Conservation (phyloP, 2,888 invertebrate species). For the Drosophila demipolita region DNA sequence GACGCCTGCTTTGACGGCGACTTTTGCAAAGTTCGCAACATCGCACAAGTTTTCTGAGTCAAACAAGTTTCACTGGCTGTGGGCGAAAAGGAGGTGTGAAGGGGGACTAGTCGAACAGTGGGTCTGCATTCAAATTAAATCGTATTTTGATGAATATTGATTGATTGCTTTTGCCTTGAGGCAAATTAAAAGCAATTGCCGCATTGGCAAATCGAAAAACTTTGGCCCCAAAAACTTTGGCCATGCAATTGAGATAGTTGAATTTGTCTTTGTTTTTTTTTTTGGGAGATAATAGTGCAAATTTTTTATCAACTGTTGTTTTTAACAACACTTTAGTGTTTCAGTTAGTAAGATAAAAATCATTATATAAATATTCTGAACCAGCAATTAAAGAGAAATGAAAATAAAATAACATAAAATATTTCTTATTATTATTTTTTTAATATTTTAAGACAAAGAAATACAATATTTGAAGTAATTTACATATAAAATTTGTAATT, state of each 20-base stretch:
- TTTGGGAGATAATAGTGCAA: background rate
- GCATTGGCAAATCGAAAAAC: slow-evolving; percentile 52
- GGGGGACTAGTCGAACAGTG: background rate
- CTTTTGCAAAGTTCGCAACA: slow-evolving; percentile 65
- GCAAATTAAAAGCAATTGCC: slow-evolving; percentile 61
- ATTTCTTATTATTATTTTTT: background rate
- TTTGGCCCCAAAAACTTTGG: slow-evolving; percentile 40
- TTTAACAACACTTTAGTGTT: background rate
- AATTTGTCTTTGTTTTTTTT: slow-evolving; percentile 11
- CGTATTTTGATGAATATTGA: slow-evolving; percentile 79
- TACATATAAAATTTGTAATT: background rate
- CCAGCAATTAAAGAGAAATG: background rate
- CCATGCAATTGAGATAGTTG: slow-evolving; percentile 42
- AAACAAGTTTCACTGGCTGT: slow-evolving; percentile 47
- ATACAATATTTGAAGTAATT: background rate
- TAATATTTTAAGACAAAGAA: no score
- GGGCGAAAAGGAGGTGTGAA: background rate
- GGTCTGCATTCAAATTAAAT: slow-evolving; percentile 75
- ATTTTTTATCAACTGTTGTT: slow-evolving; percentile 20
- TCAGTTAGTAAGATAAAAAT: background rate
- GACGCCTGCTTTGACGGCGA: slow-evolving; percentile 48
- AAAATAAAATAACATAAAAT: background rate
- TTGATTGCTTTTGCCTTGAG: slow-evolving; percentile 69
- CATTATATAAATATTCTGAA: background rate
- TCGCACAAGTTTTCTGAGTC: slow-evolving; percentile 59